Conservation (phyloP, 2,888 invertebrate genomes). For the Acanthosepion esculentum region DNA sequence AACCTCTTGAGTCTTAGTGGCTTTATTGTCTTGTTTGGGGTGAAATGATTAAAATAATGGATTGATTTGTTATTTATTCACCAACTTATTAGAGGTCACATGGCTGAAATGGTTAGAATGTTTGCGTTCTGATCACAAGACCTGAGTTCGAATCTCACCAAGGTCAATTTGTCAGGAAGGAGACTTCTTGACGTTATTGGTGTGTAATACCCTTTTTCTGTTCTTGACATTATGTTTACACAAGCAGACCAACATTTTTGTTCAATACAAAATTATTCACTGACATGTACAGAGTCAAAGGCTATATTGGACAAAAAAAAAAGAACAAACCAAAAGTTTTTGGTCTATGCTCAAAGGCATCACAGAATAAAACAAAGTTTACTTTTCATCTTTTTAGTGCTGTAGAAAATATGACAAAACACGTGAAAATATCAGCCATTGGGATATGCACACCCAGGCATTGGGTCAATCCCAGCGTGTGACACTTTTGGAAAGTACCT, state of each 20-base stretch:
- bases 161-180: too few relatives aligned
- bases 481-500: too few relatives aligned
- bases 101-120: too few relatives aligned
- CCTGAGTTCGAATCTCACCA: too few relatives aligned
- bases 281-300: background rate
- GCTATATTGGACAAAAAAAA: background rate
- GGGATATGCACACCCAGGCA: background rate
- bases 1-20: too few relatives aligned
- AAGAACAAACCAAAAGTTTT: background rate
- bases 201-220: slow-evolving; percentile 20
- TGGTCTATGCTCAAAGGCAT: slow-evolving; percentile 1
- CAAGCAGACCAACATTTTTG: background rate
- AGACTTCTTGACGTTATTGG: too few relatives aligned
- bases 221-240: background rate
- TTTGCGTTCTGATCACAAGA: too few relatives aligned
- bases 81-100: too few relatives aligned
- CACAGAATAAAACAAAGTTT: slow-evolving; percentile 6
- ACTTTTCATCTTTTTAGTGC: slow-evolving; percentile 20
- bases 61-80: too few relatives aligned
- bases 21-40: too few relatives aligned
- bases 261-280: slow-evolving; percentile 10
- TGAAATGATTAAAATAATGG: too few relatives aligned
- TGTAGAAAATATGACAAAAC: slow-evolving; percentile 33
- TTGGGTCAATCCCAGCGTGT: too few relatives aligned
- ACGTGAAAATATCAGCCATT: background rate